Percentiles rank a stretch among this genome's conserved stretches.
Evolutionary conservation across 2,797 vertebrate genomes (phyloP).

Genomic region (Pangasius macronema): DNA sequence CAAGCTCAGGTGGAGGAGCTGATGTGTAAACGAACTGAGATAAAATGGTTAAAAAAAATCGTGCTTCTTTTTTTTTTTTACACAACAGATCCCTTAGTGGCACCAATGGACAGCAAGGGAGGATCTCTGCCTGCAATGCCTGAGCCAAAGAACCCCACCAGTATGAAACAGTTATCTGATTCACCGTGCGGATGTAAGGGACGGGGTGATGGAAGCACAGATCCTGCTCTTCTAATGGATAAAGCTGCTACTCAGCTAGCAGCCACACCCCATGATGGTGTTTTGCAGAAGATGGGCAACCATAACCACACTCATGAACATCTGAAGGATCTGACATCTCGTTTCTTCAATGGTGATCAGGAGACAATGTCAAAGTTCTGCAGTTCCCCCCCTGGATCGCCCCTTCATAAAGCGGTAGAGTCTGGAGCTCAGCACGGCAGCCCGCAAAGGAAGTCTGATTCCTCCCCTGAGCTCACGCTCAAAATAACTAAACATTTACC

Average conservation of each 20-base stretch:
- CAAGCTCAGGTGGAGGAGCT: background rate
- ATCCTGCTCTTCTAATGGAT: constrained; percentile 87
- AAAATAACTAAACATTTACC: constrained; percentile 89
- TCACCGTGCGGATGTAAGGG: constrained; percentile 80
- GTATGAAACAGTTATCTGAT: constrained; percentile 94
- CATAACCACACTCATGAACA: constrained; percentile 81
- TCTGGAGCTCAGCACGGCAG: constrained; percentile 72
- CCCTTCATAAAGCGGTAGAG: constrained; percentile 80
- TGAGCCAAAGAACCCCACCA: constrained; percentile 82
- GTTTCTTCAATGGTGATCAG: constrained; percentile 91
- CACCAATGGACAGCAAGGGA: constrained; percentile 84
- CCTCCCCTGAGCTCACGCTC: constrained; percentile 84
- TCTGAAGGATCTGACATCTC: constrained; percentile 91
- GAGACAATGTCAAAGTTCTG: constrained; percentile 80
- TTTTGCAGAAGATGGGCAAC: constrained; percentile 86
- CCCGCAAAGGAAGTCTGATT: constrained; percentile 79
- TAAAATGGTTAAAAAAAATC: constrained; percentile 8
- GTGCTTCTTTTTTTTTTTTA: constrained; percentile 49
- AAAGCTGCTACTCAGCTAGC: constrained; percentile 85
- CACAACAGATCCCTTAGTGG: constrained; percentile 76
- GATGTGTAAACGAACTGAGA: background rate
- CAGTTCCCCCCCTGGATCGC: constrained; percentile 68
- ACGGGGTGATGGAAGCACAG: constrained; percentile 82
- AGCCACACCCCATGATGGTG: constrained; percentile 85
- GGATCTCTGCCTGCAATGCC: constrained; percentile 84